Percentiles rank a stretch among this genome's conserved stretches.
phyloP scores from a whole-genome alignment of 2,888 invertebrate species.

The Pinctada fucata region DNA sequence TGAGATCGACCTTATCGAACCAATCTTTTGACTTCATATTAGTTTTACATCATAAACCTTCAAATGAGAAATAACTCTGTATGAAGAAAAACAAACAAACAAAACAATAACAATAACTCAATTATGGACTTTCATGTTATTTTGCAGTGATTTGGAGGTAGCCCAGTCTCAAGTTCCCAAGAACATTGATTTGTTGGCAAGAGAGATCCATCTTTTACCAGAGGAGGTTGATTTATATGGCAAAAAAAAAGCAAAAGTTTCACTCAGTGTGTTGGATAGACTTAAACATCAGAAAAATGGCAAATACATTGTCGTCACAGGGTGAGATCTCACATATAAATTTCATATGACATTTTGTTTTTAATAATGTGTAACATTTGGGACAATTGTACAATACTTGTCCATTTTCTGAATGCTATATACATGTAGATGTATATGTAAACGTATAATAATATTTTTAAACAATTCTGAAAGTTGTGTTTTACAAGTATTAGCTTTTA shows the following conservation, averaged over 20 bases:
- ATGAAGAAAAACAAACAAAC: too few species aligned
- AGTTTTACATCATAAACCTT: too few species aligned
- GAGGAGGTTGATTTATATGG: slow-evolving; percentile 94
- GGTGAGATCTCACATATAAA: slow-evolving; percentile 80
- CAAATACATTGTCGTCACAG: slow-evolving; percentile 96
- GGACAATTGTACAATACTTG: too few species aligned
- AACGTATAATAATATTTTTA: background rate
- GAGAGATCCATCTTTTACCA: slow-evolving; percentile 89
- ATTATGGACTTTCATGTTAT: too few species aligned
- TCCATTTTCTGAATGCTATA: background rate
- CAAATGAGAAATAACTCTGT: too few species aligned
- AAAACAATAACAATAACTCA: too few species aligned
- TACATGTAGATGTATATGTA: background rate
- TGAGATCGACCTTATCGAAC: too few species aligned
- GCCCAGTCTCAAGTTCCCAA: slow-evolving; percentile 93
- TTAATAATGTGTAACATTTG: too few species aligned
- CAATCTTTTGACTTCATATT: too few species aligned
- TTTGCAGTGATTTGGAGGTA: slow-evolving; percentile 87
- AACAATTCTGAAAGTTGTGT: too few species aligned
- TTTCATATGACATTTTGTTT: too few species aligned
- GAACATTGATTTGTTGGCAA: slow-evolving; percentile 85
- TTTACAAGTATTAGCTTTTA: too few species aligned
- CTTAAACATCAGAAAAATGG: slow-evolving; percentile 85
- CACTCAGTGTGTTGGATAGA: slow-evolving; percentile 87
- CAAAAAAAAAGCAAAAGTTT: slow-evolving; percentile 94